Conservation (phyloP, 2,888 invertebrate species). For the Drosophila quinaria region DNA sequence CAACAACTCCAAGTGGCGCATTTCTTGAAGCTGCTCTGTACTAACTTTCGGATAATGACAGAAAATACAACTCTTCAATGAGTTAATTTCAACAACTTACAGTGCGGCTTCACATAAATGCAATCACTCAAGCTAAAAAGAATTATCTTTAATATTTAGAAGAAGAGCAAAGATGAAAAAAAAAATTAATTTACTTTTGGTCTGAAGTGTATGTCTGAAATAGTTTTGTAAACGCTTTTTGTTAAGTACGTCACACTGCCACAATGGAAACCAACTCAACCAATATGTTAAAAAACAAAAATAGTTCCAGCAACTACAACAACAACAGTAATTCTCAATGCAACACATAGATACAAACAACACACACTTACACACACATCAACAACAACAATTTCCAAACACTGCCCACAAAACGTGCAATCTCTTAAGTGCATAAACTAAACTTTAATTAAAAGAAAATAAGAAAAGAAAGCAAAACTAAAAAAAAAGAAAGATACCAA, state of each 20-base stretch:
- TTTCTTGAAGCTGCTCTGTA: conserved; percentile 27
- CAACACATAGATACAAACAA: conserved; percentile 35
- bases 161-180: neutral
- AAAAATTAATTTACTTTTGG: conserved; percentile 46
- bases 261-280: conserved; percentile 50
- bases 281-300: conserved; percentile 25
- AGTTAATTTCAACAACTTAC: neutral
- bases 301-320: conserved; percentile 48
- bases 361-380: conserved; percentile 26
- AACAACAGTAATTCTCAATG: conserved; percentile 58
- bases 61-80: neutral
- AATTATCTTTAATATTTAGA: conserved; percentile 11
- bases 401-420: conserved; percentile 81
- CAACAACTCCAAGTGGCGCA: neutral
- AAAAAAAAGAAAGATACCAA: conserved; percentile 20
- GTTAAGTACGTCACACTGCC: conserved; percentile 67
- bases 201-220: conserved; percentile 53
- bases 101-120: conserved; percentile 26
- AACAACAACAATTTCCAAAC: conserved; percentile 64
- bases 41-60: conserved; percentile 1
- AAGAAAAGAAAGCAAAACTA: conserved; percentile 25
- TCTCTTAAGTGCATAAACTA: conserved; percentile 69
- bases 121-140: neutral
- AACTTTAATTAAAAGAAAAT: conserved; percentile 30
- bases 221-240: conserved; percentile 52